phyloP scores from a whole-genome alignment of 2,888 invertebrate species.

The Acronicta alni region DNA sequence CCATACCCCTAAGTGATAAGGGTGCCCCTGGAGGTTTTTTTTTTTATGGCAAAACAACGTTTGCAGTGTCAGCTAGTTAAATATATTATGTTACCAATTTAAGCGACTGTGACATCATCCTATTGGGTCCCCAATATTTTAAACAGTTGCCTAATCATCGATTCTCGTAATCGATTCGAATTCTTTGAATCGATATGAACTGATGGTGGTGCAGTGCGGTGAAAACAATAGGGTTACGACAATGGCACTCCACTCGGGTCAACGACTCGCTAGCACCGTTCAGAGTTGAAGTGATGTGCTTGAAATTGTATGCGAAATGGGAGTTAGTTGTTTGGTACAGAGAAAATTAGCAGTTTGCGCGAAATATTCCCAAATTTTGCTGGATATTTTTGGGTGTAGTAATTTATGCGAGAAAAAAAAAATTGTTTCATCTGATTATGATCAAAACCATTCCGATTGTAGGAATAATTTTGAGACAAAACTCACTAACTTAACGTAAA shows the following conservation, averaged over 20 bases:
- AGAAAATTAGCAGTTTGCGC: background rate
- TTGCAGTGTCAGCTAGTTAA: too few species aligned
- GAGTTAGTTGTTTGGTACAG: constrained; percentile 18
- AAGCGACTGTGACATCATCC: background rate
- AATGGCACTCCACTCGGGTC: constrained; percentile 41
- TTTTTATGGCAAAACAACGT: too few species aligned
- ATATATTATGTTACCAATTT: background rate
- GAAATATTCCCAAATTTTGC: background rate
- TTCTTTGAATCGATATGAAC: constrained; percentile 37
- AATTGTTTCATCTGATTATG: too few species aligned
- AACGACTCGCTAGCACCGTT: constrained; percentile 20
- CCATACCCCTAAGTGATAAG: too few species aligned
- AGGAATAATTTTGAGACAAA: too few species aligned
- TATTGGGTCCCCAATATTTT: constrained; percentile 6
- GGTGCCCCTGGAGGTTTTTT: too few species aligned
- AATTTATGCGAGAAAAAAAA: background rate
- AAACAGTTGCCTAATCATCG: constrained; percentile 34
- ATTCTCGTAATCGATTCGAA: constrained; percentile 28
- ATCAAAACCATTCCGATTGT: too few species aligned
- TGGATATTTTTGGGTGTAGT: background rate
- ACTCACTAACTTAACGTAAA: too few species aligned
- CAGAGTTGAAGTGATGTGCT: constrained; percentile 13
- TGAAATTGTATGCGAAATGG: constrained; percentile 12
- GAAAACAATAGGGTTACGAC: constrained; percentile 49
- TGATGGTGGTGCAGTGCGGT: constrained; percentile 43